Percentiles rank a stretch among this genome's conserved stretches.
phyloP scores from a whole-genome alignment of 1,140 invertebrate species.

The Tribolium madens region DNA sequence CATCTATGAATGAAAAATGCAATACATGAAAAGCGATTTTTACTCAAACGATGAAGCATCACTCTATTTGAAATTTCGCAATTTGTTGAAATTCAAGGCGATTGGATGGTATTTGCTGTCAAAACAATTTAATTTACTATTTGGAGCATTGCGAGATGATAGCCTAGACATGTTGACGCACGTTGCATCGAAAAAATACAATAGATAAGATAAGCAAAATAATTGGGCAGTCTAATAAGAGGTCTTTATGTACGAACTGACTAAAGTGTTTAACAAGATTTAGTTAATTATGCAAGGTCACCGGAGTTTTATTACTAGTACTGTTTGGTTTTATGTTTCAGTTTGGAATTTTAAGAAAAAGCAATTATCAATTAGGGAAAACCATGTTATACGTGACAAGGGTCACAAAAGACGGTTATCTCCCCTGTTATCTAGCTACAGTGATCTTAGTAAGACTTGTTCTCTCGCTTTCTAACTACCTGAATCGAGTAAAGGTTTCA shows the following conservation, averaged over 20 bases:
- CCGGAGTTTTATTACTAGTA: neutral
- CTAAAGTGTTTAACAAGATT: neutral
- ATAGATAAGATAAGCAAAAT: slow-evolving; percentile 24
- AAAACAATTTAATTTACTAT: slow-evolving; percentile 35
- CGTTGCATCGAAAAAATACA: neutral
- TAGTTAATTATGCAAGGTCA: neutral
- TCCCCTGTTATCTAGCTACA: neutral
- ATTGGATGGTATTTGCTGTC: slow-evolving; percentile 12
- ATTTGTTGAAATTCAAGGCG: slow-evolving; percentile 11
- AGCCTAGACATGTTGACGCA: slow-evolving; percentile 34
- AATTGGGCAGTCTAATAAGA: slow-evolving; percentile 14
- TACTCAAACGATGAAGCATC: neutral
- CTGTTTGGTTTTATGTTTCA: neutral
- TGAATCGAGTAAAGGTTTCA: neutral
- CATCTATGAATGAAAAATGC: neutral
- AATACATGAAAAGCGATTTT: neutral
- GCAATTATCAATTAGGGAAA: neutral
- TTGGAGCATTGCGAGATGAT: slow-evolving; percentile 6
- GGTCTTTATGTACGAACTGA: neutral
- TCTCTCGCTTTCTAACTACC: neutral
- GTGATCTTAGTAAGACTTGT: neutral
- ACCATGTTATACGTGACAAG: neutral
- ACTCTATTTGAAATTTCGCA: slow-evolving; percentile 8
- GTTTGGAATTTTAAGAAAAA: neutral
- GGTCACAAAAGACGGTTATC: neutral